phyloP scores from a whole-genome alignment of 2,888 invertebrate genomes.

The Patella depressa region DNA sequence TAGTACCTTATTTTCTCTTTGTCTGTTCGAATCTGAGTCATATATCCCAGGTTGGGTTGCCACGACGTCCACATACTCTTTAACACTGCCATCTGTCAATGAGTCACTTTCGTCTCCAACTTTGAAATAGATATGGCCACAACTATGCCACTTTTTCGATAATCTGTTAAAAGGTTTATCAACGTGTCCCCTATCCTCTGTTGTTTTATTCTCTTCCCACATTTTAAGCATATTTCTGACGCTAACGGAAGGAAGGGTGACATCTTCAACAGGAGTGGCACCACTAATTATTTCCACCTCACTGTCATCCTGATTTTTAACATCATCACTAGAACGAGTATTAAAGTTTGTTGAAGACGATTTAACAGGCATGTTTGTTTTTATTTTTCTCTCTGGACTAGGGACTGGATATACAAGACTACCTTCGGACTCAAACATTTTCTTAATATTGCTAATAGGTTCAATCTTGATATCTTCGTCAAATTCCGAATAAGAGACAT shows the following conservation, averaged over 20 bases:
- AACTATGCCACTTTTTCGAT: conserved; percentile 6
- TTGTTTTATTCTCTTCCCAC: neutral
- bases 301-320: neutral
- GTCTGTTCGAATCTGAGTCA: neutral
- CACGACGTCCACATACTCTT: neutral
- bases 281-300: neutral
- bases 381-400: neutral
- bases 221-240: neutral
- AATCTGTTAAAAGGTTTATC: neutral
- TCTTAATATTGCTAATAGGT: neutral
- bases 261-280: neutral
- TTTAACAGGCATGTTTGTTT: neutral
- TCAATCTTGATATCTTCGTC: neutral
- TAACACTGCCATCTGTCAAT: neutral
- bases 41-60: neutral
- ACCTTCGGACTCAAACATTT: neutral
- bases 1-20: conserved; percentile 9
- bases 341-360: neutral
- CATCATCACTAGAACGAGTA: neutral
- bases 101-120: neutral
- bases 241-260: neutral
- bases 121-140: conserved; percentile 6
- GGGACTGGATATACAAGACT: too few species aligned
- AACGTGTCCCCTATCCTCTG: neutral
- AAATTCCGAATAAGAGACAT: neutral